phyloP scores from a whole-genome alignment of 2,113 vertebrate species.

The Genyomyrus donnyi region DNA sequence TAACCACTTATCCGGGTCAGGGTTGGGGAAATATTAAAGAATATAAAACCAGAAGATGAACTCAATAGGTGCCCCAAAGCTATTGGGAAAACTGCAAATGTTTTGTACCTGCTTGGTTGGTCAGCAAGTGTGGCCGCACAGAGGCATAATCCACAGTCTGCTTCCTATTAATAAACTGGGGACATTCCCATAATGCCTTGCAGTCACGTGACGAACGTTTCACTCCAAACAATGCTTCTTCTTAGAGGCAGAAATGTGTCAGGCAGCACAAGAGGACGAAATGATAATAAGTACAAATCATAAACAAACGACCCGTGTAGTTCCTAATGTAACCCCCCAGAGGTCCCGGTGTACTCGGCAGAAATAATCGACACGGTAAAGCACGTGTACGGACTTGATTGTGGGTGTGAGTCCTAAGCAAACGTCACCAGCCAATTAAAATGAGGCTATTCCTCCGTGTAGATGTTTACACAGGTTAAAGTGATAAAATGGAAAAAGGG shows the following conservation, averaged over 20 bases:
- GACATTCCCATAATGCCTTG: not conserved
- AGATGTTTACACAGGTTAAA: not conserved
- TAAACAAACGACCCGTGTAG: not conserved
- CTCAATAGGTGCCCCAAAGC: not conserved
- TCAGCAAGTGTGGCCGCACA: not conserved
- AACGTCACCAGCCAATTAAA: not conserved
- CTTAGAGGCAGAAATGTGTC: not conserved
- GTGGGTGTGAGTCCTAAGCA: not conserved
- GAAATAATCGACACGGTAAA: not conserved
- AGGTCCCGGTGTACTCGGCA: not conserved
- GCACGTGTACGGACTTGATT: not conserved
- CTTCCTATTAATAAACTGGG: not conserved
- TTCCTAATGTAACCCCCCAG: not conserved
- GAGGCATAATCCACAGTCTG: not conserved
- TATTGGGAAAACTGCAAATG: not conserved
- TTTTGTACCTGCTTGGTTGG: not conserved
- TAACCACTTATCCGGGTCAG: not conserved
- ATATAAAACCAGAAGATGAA: not conserved
- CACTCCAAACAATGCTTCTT: not conserved
- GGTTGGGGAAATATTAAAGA: not conserved
- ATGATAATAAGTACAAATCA: not conserved
- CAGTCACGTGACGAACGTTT: not conserved
- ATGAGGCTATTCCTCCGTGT: not conserved
- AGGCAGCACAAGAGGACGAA: not conserved
- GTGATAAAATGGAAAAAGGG: not conserved